These are phyloP conservation scores for Diorhabda sublineata DNA, from an alignment of 1,140 invertebrate species.

Conservation along the genomic window DNA sequence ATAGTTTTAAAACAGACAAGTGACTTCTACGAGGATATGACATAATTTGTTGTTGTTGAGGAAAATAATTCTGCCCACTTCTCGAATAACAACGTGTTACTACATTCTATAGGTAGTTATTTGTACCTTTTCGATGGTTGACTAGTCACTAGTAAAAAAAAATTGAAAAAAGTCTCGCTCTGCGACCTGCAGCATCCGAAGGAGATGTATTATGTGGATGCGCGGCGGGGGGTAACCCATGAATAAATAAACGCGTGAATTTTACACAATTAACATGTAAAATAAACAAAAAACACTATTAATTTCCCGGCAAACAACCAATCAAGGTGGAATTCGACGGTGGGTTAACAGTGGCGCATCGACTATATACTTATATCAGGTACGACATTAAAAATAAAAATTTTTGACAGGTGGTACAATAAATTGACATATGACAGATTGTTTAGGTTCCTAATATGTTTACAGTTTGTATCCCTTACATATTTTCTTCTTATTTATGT, in stretches of 20 bases:
- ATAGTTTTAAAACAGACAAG: too few species aligned
- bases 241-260: conserved; percentile 49
- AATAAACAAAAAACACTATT: conserved; percentile 47
- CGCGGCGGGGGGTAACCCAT: conserved; percentile 42
- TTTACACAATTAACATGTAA: conserved; percentile 48
- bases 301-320: conserved; percentile 45
- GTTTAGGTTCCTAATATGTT: too few species aligned
- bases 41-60: too few species aligned
- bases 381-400: too few species aligned
- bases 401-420: too few species aligned
- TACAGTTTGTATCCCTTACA: too few species aligned
- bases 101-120: too few species aligned
- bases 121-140: background rate
- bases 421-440: too few species aligned
- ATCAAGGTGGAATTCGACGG: conserved; percentile 45
- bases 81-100: too few species aligned
- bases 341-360: conserved; percentile 11
- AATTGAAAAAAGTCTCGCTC: conserved; percentile 20
- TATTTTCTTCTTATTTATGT: too few species aligned
- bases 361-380: background rate
- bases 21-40: too few species aligned
- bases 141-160: background rate
- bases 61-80: too few species aligned
- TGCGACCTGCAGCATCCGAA: conserved; percentile 29
- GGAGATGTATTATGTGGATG: conserved; percentile 44